phyloP scores from a whole-genome alignment of 2,113 vertebrate genomes.

The Menidia beryllina region DNA sequence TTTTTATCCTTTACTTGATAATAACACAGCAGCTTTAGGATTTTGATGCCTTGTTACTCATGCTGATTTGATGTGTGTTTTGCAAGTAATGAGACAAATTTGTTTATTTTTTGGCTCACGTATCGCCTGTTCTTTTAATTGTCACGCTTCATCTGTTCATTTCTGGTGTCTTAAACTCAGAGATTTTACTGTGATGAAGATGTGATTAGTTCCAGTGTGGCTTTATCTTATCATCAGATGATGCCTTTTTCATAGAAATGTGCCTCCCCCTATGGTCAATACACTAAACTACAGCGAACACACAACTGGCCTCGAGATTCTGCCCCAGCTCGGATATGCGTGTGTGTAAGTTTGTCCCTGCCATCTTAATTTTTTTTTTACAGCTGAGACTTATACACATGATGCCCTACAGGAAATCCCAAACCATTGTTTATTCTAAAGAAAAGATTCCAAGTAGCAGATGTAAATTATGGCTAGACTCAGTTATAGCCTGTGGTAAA shows the following conservation, averaged over 20 bases:
- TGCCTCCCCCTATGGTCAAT: constrained; percentile 71
- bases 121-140: neutral
- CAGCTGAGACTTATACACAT: constrained; percentile 19
- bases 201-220: constrained; percentile 22
- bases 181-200: constrained; percentile 12
- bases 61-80: constrained; percentile 35
- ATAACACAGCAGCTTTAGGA: constrained; percentile 31
- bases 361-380: neutral
- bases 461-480: constrained; percentile 58
- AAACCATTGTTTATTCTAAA: constrained; percentile 56
- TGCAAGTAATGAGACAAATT: constrained; percentile 14
- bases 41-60: constrained; percentile 42
- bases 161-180: constrained; percentile 1
- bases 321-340: neutral
- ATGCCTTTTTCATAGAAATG: constrained; percentile 25
- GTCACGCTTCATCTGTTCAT: neutral
- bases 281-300: constrained; percentile 27
- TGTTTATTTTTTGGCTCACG: constrained; percentile 28
- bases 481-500: constrained; percentile 48
- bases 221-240: constrained; percentile 16
- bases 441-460: constrained; percentile 69
- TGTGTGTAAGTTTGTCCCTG: constrained; percentile 6
- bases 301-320: constrained; percentile 34
- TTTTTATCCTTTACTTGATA: constrained; percentile 59
- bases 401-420: constrained; percentile 37